A percentile compares a stretch with the other conserved stretches of the same genome.
Evolutionary conservation across 2,888 invertebrate genomes (phyloP).

Genomic region (Myathropa florea): DNA sequence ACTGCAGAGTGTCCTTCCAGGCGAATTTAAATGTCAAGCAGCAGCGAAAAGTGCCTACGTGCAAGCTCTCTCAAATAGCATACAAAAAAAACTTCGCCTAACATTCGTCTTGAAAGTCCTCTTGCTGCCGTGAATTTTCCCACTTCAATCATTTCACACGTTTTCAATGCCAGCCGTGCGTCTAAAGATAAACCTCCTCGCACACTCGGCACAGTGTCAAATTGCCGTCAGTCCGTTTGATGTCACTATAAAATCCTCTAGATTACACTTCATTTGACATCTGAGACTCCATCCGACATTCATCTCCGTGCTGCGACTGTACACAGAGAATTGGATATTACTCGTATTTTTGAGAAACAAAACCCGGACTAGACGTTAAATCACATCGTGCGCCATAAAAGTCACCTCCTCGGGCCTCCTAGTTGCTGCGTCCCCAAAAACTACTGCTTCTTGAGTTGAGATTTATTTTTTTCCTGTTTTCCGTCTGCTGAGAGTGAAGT

Average conservation of each 20-base stretch:
- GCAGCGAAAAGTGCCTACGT: background rate
- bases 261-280: constrained; percentile 14
- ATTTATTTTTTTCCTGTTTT: background rate
- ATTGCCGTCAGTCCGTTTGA: constrained; percentile 2
- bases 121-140: background rate
- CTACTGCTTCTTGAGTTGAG: background rate
- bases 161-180: background rate
- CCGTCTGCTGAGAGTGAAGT: background rate
- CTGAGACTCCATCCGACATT: background rate
- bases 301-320: background rate
- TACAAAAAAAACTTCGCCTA: background rate
- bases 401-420: background rate
- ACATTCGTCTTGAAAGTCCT: background rate
- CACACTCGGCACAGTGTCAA: background rate
- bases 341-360: constrained; percentile 5
- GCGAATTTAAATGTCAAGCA: background rate
- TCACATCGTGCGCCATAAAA: constrained; percentile 23
- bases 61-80: background rate
- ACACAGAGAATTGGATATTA: background rate
- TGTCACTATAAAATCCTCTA: background rate
- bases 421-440: background rate
- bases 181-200: background rate
- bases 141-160: background rate
- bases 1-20: too few relatives aligned
- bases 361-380: constrained; percentile 2